phyloP scores from a whole-genome alignment of 2,888 invertebrate genomes.

The Hydrotaea diabolus region DNA sequence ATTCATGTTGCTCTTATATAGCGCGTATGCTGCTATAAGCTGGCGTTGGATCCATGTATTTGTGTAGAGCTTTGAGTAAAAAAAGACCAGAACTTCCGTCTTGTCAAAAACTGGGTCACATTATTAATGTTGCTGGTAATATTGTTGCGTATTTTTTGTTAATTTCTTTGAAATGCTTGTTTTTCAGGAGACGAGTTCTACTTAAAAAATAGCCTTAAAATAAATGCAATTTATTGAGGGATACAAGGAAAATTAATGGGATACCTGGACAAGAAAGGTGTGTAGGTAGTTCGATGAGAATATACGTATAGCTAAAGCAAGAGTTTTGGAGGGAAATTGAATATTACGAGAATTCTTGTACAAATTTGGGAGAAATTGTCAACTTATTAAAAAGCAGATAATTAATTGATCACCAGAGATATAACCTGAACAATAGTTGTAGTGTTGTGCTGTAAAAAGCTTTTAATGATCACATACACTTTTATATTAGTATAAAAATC shows the following conservation, averaged over 20 bases:
- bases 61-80: background rate
- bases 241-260: conserved; percentile 8
- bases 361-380: too few species aligned
- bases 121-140: conserved; percentile 48
- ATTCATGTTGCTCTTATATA: conserved; percentile 38
- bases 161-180: background rate
- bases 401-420: too few species aligned
- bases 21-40: background rate
- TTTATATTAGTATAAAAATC: too few species aligned
- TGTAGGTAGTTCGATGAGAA: background rate
- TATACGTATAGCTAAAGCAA: too few species aligned
- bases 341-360: too few species aligned
- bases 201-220: conserved; percentile 32
- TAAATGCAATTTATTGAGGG: conserved; percentile 37
- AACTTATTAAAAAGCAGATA: too few species aligned
- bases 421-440: too few species aligned
- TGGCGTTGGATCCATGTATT: background rate
- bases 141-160: conserved; percentile 13
- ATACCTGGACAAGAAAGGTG: background rate
- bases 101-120: conserved; percentile 63
- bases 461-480: too few species aligned
- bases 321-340: too few species aligned
- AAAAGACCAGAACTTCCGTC: conserved; percentile 67
- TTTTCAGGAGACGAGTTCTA: background rate
- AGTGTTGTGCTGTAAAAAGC: too few species aligned